Evolutionary conservation across 2,113 vertebrate genomes (phyloP).

Genomic region (Poicephalus gulielmi): DNA sequence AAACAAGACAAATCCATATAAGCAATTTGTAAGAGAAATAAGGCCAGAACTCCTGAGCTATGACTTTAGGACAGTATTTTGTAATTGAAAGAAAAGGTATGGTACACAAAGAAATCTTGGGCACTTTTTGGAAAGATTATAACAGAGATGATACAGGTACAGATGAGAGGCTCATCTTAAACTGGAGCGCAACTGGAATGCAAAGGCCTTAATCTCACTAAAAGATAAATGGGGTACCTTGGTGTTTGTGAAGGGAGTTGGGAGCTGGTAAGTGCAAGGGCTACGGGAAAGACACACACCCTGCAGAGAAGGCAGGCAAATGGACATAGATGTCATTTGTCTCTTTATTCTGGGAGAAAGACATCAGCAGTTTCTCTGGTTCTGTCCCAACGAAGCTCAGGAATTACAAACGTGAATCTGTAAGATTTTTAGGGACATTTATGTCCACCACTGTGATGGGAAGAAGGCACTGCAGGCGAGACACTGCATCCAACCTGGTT

Average conservation of each 20-base stretch:
- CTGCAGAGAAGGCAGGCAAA: neutral
- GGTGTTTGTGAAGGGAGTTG: neutral
- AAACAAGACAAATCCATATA: conserved; percentile 5
- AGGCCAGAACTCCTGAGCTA: neutral
- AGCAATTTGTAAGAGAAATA: conserved; percentile 17
- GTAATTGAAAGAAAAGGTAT: neutral
- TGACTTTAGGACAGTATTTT: neutral
- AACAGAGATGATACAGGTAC: accelerated
- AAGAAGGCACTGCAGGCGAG: neutral
- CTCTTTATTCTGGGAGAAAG: neutral
- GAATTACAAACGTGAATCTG: accelerated
- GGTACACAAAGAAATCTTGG: neutral
- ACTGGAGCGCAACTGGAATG: neutral
- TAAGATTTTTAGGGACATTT: neutral
- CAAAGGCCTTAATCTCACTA: neutral
- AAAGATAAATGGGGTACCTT: neutral
- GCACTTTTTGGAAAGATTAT: neutral
- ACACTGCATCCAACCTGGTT: neutral
- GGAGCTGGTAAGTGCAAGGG: neutral
- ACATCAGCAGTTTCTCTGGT: accelerated
- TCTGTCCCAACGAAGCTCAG: neutral
- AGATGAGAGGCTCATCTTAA: neutral
- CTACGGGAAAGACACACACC: neutral
- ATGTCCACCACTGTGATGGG: accelerated
- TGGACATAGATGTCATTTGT: accelerated